These are phyloP conservation scores for Dynastes hyllus DNA, from an alignment of 2,888 invertebrate genomes.

Conservation along the genomic window DNA sequence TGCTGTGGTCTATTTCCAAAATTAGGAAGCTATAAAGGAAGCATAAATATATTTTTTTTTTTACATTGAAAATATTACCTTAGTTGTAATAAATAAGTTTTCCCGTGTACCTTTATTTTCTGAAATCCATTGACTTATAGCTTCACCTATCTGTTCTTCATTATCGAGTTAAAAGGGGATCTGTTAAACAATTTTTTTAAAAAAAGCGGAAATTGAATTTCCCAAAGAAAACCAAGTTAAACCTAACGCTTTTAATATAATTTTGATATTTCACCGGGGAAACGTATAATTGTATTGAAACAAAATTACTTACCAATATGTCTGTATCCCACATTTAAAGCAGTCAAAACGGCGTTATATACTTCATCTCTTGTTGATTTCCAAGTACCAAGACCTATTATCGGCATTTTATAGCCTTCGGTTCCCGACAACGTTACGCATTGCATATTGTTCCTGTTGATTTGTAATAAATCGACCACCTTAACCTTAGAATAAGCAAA, in stretches of 20 bases:
- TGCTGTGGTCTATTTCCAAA: slow-evolving; percentile 80
- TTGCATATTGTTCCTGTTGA: slow-evolving; percentile 67
- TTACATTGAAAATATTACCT: slow-evolving; percentile 72
- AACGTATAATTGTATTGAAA: neutral
- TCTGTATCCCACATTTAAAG: slow-evolving; percentile 82
- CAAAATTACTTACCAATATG: slow-evolving; percentile 71
- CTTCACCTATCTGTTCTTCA: slow-evolving; percentile 83
- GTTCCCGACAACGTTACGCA: slow-evolving; percentile 71
- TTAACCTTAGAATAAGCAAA: slow-evolving; percentile 1
- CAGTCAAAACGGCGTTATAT: slow-evolving; percentile 77
- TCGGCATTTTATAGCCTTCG: slow-evolving; percentile 77
- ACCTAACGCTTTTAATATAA: too few relatives aligned
- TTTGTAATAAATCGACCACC: slow-evolving; percentile 27
- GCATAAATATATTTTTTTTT: neutral
- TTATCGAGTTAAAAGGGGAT: slow-evolving; percentile 86
- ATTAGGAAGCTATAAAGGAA: slow-evolving; percentile 77
- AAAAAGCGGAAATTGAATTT: too few relatives aligned
- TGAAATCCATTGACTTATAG: slow-evolving; percentile 78
- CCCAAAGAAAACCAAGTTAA: too few relatives aligned
- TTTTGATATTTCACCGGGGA: neutral
- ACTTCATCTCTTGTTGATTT: slow-evolving; percentile 80
- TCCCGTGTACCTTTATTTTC: slow-evolving; percentile 78
- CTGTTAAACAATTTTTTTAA: slow-evolving; percentile 67
- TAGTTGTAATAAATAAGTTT: slow-evolving; percentile 87
- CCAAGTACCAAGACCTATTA: slow-evolving; percentile 83